Evolutionary conservation across 2,797 vertebrate genomes (phyloP).

Genomic region (Macrochelys suwanniensis): DNA sequence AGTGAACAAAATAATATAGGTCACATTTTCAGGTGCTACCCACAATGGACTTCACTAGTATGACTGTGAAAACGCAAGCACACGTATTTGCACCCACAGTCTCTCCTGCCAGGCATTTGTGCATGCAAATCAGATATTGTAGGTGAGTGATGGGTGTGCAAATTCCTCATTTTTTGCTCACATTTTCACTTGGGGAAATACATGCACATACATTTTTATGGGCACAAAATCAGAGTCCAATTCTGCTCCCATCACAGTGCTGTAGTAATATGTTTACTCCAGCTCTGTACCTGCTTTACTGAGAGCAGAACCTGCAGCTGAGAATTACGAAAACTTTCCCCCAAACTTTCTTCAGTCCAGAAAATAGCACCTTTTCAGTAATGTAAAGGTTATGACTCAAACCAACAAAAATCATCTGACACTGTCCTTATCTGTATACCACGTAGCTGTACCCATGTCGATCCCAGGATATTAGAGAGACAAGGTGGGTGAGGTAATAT

Average conservation of each 20-base stretch:
- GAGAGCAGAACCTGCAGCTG: background rate
- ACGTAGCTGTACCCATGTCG: background rate
- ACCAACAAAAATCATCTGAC: slow-evolving; percentile 3
- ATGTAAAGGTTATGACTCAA: background rate
- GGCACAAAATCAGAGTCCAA: background rate
- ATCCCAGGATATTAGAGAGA: background rate
- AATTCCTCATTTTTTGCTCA: background rate
- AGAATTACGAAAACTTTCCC: background rate
- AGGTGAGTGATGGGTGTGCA: background rate
- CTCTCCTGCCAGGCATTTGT: background rate
- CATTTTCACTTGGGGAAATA: background rate
- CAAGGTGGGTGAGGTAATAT: background rate
- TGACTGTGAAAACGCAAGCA: background rate
- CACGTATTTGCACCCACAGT: background rate
- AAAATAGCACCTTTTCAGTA: background rate
- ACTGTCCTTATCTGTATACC: background rate
- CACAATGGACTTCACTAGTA: background rate
- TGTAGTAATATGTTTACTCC: background rate
- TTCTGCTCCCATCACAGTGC: background rate
- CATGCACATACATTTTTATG: background rate
- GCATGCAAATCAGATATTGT: background rate
- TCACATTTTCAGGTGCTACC: background rate
- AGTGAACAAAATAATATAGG: background rate
- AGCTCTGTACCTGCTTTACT: background rate
- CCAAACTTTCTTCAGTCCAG: background rate